These are phyloP conservation scores for Ophioninae sp. DNA, from an alignment of 2,888 invertebrate genomes.

Conservation along the genomic window DNA sequence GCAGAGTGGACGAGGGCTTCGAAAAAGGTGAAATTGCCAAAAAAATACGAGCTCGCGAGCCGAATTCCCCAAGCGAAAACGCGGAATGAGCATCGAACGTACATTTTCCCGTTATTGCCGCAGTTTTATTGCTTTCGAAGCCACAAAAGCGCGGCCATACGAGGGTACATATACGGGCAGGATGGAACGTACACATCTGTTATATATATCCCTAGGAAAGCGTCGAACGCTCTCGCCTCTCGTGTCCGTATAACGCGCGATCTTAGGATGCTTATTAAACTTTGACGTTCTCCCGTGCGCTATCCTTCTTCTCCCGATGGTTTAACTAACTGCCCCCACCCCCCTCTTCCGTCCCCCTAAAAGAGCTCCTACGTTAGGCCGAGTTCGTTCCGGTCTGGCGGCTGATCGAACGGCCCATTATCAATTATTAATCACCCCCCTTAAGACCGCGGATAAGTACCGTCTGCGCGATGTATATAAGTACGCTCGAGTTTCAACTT, in stretches of 20 bases:
- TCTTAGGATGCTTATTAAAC: conserved; percentile 62
- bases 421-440: conserved; percentile 60
- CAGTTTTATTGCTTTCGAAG: conserved; percentile 72
- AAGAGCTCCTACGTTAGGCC: conserved; percentile 39
- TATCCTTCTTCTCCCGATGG: conserved; percentile 47
- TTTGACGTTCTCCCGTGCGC: conserved; percentile 47
- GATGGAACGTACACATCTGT: background rate
- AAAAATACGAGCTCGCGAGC: conserved; percentile 23
- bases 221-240: conserved; percentile 49
- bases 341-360: conserved; percentile 27
- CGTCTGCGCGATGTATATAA: conserved; percentile 1
- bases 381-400: conserved; percentile 48
- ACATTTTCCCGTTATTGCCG: conserved; percentile 73
- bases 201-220: conserved; percentile 1
- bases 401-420: conserved; percentile 52
- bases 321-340: conserved; percentile 28
- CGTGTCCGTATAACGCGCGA: conserved; percentile 39
- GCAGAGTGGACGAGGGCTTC: background rate
- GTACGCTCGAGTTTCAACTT: conserved; percentile 21
- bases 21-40: conserved; percentile 29
- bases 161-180: too few relatives aligned
- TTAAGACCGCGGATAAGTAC: conserved; percentile 27
- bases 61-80: conserved; percentile 26
- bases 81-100: conserved; percentile 42
- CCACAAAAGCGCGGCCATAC: conserved; percentile 27